Evolutionary conservation across 2,113 vertebrate species (phyloP).

Genomic region (Arvicanthis niloticus): DNA sequence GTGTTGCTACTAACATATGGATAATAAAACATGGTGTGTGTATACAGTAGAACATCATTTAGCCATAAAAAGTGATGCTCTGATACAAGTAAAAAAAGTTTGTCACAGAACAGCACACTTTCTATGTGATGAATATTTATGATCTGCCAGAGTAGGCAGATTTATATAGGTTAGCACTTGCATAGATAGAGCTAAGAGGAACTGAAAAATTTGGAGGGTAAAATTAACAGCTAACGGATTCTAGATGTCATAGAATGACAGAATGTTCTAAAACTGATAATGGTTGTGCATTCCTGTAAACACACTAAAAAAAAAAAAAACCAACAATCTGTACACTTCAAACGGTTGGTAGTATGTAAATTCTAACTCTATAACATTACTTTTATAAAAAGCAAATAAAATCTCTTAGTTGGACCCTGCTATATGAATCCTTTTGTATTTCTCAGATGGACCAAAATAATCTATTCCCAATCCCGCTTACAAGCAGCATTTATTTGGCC

Average conservation of each 20-base stretch:
- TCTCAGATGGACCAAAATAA: not conserved
- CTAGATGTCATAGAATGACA: not conserved
- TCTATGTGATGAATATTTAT: not conserved
- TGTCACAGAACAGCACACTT: not conserved
- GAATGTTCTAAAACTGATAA: not conserved
- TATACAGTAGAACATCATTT: not conserved
- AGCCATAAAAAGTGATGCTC: not conserved
- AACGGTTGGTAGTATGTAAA: not conserved
- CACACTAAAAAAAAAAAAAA: not conserved
- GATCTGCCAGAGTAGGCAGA: not conserved
- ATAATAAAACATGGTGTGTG: not conserved
- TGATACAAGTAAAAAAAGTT: not conserved
- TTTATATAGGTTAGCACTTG: not conserved
- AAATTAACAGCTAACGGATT: not conserved
- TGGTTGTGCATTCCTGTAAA: not conserved
- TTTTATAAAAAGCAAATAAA: not conserved
- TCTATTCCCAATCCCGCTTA: slow-evolving; percentile 1
- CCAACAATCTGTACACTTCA: not conserved
- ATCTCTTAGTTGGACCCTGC: not conserved
- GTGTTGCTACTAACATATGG: not conserved
- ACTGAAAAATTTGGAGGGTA: not conserved
- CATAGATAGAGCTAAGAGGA: not conserved
- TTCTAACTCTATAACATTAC: not conserved
- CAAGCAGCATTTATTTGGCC: slow-evolving; percentile 66
- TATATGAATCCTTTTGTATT: not conserved